These are phyloP conservation scores for Falco naumanni DNA, from an alignment of 2,797 vertebrate genomes.

Conservation along the genomic window DNA sequence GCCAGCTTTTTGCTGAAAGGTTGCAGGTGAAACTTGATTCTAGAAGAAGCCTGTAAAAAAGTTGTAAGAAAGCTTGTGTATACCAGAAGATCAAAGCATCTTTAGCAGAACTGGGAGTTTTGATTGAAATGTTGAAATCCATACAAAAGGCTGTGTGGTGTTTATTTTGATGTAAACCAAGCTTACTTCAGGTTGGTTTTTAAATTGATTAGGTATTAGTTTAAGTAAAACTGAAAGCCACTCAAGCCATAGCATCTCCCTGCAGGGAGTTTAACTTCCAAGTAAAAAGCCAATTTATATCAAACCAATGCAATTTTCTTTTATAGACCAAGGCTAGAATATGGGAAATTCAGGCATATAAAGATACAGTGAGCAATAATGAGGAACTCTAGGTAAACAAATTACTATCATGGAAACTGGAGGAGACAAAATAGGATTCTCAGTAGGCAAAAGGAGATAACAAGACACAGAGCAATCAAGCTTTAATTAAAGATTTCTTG, in stretches of 20 bases:
- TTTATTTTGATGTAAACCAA: background rate
- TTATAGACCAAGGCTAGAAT: conserved; percentile 3
- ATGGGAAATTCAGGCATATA: background rate
- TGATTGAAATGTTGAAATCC: background rate
- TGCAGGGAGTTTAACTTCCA: conserved; percentile 3
- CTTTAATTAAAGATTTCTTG: conserved; percentile 68
- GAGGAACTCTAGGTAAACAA: conserved; percentile 45
- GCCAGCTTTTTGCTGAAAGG: background rate
- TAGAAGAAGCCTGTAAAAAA: background rate
- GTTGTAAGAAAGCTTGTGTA: background rate
- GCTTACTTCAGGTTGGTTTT: background rate
- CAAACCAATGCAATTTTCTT: conserved; percentile 37
- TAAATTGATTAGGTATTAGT: background rate
- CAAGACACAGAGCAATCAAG: conserved; percentile 34
- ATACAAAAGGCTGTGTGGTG: background rate
- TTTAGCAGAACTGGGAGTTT: background rate
- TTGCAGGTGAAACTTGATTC: background rate
- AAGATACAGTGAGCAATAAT: conserved; percentile 49
- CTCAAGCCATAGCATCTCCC: background rate
- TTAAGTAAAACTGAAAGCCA: conserved; percentile 34
- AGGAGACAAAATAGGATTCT: conserved; percentile 42
- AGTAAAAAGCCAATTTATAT: conserved; percentile 59
- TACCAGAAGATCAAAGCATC: background rate
- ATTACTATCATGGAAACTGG: conserved; percentile 9
- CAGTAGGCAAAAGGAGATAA: conserved; percentile 13